Base-by-base conservation (phyloP, 2,797 vertebrate genomes). In the Bradypodion ventrale region DNA sequence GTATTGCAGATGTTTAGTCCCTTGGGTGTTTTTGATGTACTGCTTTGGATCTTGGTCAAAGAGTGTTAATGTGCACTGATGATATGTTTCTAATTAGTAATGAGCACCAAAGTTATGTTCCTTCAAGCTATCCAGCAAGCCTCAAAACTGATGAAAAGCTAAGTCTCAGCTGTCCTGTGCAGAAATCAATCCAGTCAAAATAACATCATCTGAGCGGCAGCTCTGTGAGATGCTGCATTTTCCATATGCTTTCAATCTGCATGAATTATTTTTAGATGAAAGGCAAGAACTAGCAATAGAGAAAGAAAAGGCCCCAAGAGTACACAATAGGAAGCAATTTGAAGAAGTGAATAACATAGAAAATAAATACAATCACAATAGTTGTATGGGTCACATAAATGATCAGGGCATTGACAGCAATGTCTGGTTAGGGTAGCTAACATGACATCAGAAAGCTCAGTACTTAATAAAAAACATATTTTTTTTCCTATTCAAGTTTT, bases 221-320 rank as follows among this genome's bases (percentile, higher is more conserved):
- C 56, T 63, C 25, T 49, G n/a, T 23, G 42, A 78, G 32, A 73
- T 29, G 42, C 68, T 63, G 82, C 75, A 46, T 78, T 63, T 84
- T 78, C 68, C 66, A 62, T 73, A 69, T 25, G 42, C 56, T 84
- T 84, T 84, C 83, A 78, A 62, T 52, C 44, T 29, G 23, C 78
- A 72, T 21, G 56, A 84, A 56, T 78, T 78, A 84, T 84, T 84
- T 84, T 84, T 78, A 78, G 75, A 72, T 84, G 68, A 84, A 84
- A 84, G 59, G 75, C 75, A 72, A 44, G 40, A 46, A 73, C 56
- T 37, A 78, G 78, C 5, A n/a, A n/a, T 4, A 7, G 56, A 13
- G 56, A 84, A 78, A 78, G 32, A 62, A 49, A 84, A 78, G 23
- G 35, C 75, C 72, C 66, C 42, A 78, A 73, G 75, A 78, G 75